Percentiles rank a stretch among this genome's conserved stretches.
These are phyloP conservation scores for Dendrocopos noguchii DNA, from an alignment of 2,113 vertebrate species.

Conservation along the genomic window DNA sequence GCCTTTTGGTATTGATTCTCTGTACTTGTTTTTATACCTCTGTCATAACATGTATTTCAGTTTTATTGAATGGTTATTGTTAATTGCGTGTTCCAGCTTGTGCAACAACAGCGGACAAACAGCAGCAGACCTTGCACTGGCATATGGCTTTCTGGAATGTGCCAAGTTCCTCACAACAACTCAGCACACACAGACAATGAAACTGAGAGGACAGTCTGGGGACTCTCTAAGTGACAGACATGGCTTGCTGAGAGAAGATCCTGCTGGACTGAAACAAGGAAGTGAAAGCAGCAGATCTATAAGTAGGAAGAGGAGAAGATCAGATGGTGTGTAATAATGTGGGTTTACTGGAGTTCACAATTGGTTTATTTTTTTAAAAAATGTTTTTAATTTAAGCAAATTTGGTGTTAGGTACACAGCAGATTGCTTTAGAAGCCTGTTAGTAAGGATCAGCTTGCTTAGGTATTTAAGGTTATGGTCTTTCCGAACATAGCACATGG, in stretches of 20 bases:
- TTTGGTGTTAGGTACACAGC: not conserved
- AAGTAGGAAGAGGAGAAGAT: conserved; percentile 72
- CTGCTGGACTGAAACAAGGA: conserved; percentile 57
- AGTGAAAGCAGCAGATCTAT: not conserved
- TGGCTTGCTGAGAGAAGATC: not conserved
- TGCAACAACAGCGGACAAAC: conserved; percentile 81
- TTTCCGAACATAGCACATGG: not conserved
- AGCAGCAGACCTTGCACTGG: conserved; percentile 80
- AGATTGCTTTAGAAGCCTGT: not conserved
- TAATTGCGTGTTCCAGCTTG: conserved; percentile 65
- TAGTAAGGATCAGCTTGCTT: not conserved
- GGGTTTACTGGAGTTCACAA: not conserved
- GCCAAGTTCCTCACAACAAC: conserved; percentile 76
- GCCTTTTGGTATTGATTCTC: not conserved
- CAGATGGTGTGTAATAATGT: conserved; percentile 18
- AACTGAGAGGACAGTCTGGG: not conserved
- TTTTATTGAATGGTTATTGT: not conserved
- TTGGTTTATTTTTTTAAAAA: not conserved
- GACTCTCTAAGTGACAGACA: not conserved
- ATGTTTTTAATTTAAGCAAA: not conserved
- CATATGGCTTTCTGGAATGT: conserved; percentile 77
- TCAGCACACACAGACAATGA: conserved; percentile 65
- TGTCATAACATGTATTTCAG: not conserved
- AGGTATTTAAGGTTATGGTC: not conserved
- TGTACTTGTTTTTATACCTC: not conserved